Conservation (phyloP, 92 coral and sea anemone species). For the Phenganax subtilis region DNA sequence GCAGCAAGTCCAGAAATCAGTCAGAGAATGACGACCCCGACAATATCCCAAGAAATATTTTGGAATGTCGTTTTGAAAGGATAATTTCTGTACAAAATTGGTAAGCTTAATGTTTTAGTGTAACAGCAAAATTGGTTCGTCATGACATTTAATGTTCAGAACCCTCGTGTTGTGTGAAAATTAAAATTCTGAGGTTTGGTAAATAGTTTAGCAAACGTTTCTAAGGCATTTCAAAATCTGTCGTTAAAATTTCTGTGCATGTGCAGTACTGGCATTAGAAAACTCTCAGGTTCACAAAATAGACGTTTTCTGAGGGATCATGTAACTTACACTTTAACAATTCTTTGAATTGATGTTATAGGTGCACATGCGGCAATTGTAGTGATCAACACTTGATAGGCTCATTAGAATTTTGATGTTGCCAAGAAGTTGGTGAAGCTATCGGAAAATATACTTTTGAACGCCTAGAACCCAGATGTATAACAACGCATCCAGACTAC, state of each 20-base stretch:
- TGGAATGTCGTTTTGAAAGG: not conserved
- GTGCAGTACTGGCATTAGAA: too few relatives aligned
- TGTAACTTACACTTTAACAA: too few relatives aligned
- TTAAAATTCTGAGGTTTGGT: too few relatives aligned
- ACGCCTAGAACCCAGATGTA: slow-evolving; percentile 21
- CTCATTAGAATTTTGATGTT: slow-evolving; percentile 40
- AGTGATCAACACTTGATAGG: slow-evolving; percentile 26
- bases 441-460: slow-evolving; percentile 30
- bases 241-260: too few relatives aligned
- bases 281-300: too few relatives aligned
- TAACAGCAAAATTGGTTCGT: too few relatives aligned
- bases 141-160: too few relatives aligned
- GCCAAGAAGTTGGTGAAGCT: slow-evolving; percentile 33
- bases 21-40: slow-evolving; percentile 2
- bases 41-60: not conserved
- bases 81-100: not conserved
- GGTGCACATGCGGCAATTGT: slow-evolving; percentile 45
- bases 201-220: too few relatives aligned
- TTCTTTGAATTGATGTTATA: not conserved
- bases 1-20: not conserved
- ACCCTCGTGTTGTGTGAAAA: too few relatives aligned
- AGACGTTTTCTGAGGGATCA: too few relatives aligned
- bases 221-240: too few relatives aligned
- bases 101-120: not conserved
- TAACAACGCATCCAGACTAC: slow-evolving; percentile 28